Conservation (phyloP, 2,113 vertebrate genomes). For the Crotalus tigris region DNA sequence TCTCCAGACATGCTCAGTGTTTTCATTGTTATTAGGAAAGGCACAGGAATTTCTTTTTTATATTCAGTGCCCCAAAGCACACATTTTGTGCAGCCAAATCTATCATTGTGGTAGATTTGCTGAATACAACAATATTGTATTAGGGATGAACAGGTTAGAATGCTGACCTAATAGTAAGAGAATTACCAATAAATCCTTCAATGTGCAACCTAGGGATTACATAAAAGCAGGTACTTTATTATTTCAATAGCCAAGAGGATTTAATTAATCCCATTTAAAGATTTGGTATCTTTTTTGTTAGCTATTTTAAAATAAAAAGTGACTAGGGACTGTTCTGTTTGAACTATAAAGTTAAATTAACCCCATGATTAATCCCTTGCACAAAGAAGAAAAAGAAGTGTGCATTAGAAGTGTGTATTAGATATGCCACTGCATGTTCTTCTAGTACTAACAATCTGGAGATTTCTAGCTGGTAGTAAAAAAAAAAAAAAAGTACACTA, state of each 20-base stretch:
- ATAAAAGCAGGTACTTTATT: slow-evolving; percentile 26
- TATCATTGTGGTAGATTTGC: neutral
- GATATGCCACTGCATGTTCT: slow-evolving; percentile 47
- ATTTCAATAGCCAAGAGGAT: slow-evolving; percentile 52
- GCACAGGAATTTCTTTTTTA: neutral
- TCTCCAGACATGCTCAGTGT: neutral
- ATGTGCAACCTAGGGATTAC: slow-evolving; percentile 17
- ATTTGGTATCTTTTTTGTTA: slow-evolving; percentile 44
- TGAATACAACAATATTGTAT: neutral
- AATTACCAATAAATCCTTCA: neutral
- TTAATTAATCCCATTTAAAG: slow-evolving; percentile 59
- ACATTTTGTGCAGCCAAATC: neutral
- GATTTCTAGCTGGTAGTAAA: neutral
- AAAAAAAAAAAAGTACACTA: slow-evolving; percentile 11
- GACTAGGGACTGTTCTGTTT: slow-evolving; percentile 48
- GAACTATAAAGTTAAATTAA: slow-evolving; percentile 51
- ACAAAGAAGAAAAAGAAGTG: neutral
- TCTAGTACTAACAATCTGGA: slow-evolving; percentile 42
- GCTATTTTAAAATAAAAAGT: slow-evolving; percentile 32
- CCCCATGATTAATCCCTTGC: slow-evolving; percentile 43
- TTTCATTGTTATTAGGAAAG: neutral
- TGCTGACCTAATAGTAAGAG: neutral
- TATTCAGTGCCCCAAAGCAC: neutral
- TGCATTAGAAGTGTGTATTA: slow-evolving; percentile 25
- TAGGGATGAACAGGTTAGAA: rapidly evolving